Evolutionary conservation across 2,888 invertebrate species (phyloP).

Genomic region (Carcina quercana): DNA sequence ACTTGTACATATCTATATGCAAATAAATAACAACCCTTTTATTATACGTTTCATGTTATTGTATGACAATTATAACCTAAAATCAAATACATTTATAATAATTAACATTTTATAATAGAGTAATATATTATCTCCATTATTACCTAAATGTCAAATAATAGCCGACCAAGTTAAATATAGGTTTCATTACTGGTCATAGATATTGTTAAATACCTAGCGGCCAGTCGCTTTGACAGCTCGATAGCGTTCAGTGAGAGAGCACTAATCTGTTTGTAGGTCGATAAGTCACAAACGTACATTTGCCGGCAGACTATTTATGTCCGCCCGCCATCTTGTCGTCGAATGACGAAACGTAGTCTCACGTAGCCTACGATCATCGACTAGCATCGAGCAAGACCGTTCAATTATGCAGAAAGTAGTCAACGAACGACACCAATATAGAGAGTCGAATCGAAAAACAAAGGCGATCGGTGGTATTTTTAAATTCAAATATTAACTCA

Average conservation of each 20-base stretch:
- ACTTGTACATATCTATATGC: no score
- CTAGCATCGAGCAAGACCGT: conserved; percentile 14
- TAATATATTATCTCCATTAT: no score
- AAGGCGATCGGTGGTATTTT: not conserved
- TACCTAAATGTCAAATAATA: no score
- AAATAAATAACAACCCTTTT: no score
- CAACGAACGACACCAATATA: conserved; percentile 4
- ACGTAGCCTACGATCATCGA: conserved; percentile 21
- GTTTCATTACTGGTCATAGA: no score
- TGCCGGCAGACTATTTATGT: conserved; percentile 51
- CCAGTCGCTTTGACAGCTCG: conserved; percentile 19
- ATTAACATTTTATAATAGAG: no score
- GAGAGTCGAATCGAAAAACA: not conserved
- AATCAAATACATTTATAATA: no score
- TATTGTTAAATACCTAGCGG: no score
- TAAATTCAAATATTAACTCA: conserved; percentile 17
- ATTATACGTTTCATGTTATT: no score
- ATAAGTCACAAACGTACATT: conserved; percentile 49
- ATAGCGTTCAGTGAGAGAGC: conserved; percentile 24
- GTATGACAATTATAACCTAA: no score
- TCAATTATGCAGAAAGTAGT: not conserved
- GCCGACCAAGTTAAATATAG: no score
- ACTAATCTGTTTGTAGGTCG: conserved; percentile 41
- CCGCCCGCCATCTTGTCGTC: conserved; percentile 64
- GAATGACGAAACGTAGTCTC: conserved; percentile 47